Conservation (phyloP, 92 coral and sea anemone genomes). For the Virgularia gustaviana region DNA sequence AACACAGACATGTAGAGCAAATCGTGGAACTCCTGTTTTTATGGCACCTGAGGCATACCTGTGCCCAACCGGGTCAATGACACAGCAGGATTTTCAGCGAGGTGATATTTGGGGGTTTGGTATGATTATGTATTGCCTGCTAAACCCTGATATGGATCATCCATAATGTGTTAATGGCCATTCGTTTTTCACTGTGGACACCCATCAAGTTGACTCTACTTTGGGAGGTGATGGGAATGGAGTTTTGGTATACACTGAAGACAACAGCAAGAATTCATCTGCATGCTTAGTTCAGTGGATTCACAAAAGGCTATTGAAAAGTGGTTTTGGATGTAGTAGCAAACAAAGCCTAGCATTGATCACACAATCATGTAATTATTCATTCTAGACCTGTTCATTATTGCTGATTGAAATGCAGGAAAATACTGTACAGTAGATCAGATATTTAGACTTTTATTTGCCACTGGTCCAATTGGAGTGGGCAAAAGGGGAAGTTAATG, state of each 20-base stretch:
- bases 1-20: background rate
- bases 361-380: no score
- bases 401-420: no score
- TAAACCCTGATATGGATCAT: slow-evolving; percentile 16
- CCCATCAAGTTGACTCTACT: background rate
- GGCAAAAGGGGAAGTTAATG: no score
- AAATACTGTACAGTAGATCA: no score
- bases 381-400: no score
- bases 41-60: slow-evolving; percentile 6
- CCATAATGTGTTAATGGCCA: background rate
- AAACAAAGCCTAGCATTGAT: slow-evolving; percentile 5
- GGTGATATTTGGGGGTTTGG: slow-evolving; percentile 7
- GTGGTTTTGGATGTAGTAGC: slow-evolving; percentile 1
- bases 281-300: background rate
- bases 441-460: no score
- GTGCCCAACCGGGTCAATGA: background rate
- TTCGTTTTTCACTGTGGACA: background rate
- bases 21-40: slow-evolving; percentile 8
- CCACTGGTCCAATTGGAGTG: no score
- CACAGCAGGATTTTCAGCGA: background rate
- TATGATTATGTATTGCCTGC: slow-evolving; percentile 1
- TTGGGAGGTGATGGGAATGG: slow-evolving; percentile 6
- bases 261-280: background rate
- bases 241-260: slow-evolving; percentile 6
- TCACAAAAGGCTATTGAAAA: background rate